A percentile compares a stretch with the other conserved stretches of the same genome.
Evolutionary conservation across 2,113 vertebrate species (phyloP).

Genomic region (Rhineura floridana): DNA sequence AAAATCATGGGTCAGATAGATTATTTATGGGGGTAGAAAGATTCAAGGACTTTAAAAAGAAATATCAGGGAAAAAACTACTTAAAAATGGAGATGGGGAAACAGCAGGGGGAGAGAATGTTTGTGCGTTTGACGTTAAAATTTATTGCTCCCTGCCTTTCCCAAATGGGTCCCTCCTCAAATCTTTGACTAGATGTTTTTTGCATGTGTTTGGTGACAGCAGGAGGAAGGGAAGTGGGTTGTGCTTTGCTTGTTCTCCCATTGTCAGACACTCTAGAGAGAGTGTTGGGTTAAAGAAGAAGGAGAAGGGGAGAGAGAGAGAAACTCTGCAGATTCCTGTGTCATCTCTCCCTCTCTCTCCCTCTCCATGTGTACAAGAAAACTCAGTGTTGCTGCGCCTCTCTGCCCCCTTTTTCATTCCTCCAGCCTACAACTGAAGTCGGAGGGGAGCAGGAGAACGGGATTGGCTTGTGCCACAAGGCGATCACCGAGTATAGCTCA

Average conservation of each 20-base stretch:
- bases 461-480: slow-evolving; percentile 64
- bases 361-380: slow-evolving; percentile 67
- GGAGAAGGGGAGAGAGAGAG: slow-evolving; percentile 27
- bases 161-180: slow-evolving; percentile 63
- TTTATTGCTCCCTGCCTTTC: slow-evolving; percentile 65
- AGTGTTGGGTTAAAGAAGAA: slow-evolving; percentile 37
- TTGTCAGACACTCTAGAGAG: slow-evolving; percentile 73
- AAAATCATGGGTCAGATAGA: slow-evolving; percentile 46
- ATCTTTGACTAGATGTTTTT: slow-evolving; percentile 70
- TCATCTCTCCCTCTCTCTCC: slow-evolving; percentile 56
- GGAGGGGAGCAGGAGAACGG: slow-evolving; percentile 61
- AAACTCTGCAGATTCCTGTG: slow-evolving; percentile 71
- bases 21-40: slow-evolving; percentile 70
- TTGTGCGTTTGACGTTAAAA: slow-evolving; percentile 60
- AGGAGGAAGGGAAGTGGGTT: slow-evolving; percentile 63
- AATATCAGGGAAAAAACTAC: background rate
- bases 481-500: slow-evolving; percentile 54
- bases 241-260: slow-evolving; percentile 66
- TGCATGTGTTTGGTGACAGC: slow-evolving; percentile 75
- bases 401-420: slow-evolving; percentile 62
- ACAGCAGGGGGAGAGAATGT: slow-evolving; percentile 46
- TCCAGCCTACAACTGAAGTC: slow-evolving; percentile 60
- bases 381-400: slow-evolving; percentile 55
- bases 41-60: slow-evolving; percentile 52
- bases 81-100: background rate